Conservation (phyloP, 2,113 vertebrate species). For the Athene noctua region DNA sequence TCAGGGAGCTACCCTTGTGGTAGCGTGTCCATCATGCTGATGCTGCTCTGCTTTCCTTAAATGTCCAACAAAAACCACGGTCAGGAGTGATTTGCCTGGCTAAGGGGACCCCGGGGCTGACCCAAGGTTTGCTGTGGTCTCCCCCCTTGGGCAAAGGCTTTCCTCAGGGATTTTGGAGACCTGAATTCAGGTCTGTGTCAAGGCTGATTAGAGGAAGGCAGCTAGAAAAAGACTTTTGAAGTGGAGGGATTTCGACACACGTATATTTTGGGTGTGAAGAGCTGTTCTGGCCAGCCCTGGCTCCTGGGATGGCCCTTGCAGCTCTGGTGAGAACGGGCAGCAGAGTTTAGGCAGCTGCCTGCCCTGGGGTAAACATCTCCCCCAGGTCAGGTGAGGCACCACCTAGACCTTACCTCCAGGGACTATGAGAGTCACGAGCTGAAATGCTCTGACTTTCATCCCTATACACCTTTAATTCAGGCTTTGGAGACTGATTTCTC, state of each 20-base stretch:
- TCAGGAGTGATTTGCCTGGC: not conserved
- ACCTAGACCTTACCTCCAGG: not conserved
- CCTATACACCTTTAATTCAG: not conserved
- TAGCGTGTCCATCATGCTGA: not conserved
- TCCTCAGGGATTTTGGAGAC: not conserved
- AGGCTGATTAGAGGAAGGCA: no score
- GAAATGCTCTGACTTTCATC: not conserved
- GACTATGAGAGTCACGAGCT: not conserved
- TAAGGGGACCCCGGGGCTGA: no score
- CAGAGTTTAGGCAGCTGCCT: not conserved
- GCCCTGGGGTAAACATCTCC: not conserved
- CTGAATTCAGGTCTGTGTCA: not conserved
- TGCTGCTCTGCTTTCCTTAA: not conserved
- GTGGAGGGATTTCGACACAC: not conserved
- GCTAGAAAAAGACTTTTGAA: not conserved
- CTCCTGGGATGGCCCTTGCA: not conserved
- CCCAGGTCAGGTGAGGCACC: not conserved
- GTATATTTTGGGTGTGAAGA: not conserved
- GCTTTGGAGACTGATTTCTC: not conserved
- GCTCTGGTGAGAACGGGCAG: not conserved
- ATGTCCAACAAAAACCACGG: not conserved
- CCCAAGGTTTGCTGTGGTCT: not conserved
- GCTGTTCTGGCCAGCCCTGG: not conserved
- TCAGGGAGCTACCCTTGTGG: not conserved
- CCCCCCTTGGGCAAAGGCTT: not conserved